phyloP scores from a whole-genome alignment of 2,113 vertebrate species.

The Tragelaphus imberbis region DNA sequence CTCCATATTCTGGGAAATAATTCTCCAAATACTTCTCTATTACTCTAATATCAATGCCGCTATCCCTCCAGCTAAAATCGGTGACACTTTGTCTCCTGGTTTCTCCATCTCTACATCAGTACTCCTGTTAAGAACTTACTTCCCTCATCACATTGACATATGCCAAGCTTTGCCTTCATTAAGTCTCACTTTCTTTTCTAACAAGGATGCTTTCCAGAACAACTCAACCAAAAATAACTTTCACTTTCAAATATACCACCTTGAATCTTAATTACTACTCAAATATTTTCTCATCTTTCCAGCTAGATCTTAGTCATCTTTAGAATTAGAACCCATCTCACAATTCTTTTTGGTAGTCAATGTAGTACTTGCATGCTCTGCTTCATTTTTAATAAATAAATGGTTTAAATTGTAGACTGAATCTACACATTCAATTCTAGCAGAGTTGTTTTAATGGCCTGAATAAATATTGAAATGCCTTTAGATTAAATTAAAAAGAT shows the following conservation, averaged over 20 bases:
- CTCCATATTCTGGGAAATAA: background rate
- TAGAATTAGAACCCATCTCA: background rate
- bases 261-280: background rate
- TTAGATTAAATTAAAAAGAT: background rate
- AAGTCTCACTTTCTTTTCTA: background rate
- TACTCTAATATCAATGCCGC: background rate
- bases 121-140: background rate
- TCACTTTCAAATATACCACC: background rate
- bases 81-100: background rate
- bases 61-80: background rate
- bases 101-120: background rate
- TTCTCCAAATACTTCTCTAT: background rate
- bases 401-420: background rate
- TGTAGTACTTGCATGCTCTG: background rate
- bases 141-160: background rate
- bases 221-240: background rate
- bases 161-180: background rate
- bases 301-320: background rate
- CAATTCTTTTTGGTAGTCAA: background rate
- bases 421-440: background rate
- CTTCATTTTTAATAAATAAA: background rate
- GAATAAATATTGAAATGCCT: background rate
- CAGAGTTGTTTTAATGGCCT: background rate
- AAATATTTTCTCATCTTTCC: background rate
- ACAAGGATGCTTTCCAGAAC: background rate